Evolutionary conservation across 2,888 invertebrate species (phyloP).

Genomic region (Philopedon plagiatum): DNA sequence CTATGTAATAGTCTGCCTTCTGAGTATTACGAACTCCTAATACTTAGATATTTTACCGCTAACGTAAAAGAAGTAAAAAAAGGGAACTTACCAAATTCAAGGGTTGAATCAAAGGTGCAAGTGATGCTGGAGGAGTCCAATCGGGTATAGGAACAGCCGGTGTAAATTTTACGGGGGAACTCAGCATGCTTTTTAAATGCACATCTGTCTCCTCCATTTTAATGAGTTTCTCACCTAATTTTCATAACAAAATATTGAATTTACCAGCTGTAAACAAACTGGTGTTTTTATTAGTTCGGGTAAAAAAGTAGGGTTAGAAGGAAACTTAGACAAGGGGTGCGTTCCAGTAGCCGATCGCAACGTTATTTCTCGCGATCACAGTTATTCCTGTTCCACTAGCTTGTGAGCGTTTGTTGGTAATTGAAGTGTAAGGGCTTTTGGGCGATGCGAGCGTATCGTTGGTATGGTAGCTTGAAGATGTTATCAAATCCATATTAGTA

Average conservation of each 20-base stretch:
- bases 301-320: slow-evolving; percentile 7
- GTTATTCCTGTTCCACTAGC: no score
- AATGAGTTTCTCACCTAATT: slow-evolving; percentile 5
- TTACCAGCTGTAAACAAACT: neutral
- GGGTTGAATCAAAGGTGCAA: slow-evolving; percentile 34
- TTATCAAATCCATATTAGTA: no score
- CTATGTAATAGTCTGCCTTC: no score
- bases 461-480: no score
- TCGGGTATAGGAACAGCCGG: slow-evolving; percentile 68
- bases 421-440: no score
- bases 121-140: slow-evolving; percentile 59
- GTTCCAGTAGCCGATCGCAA: no score
- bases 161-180: slow-evolving; percentile 65
- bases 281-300: slow-evolving; percentile 3
- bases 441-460: no score
- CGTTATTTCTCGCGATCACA: no score
- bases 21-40: no score
- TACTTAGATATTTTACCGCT: no score
- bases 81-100: slow-evolving; percentile 32
- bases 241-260: slow-evolving; percentile 5
- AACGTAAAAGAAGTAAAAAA: slow-evolving; percentile 3
- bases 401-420: no score
- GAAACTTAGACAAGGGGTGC: no score
- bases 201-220: slow-evolving; percentile 57
- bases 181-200: slow-evolving; percentile 66